These are phyloP conservation scores for Rutpela maculata DNA, from an alignment of 2,888 invertebrate genomes.

Conservation along the genomic window DNA sequence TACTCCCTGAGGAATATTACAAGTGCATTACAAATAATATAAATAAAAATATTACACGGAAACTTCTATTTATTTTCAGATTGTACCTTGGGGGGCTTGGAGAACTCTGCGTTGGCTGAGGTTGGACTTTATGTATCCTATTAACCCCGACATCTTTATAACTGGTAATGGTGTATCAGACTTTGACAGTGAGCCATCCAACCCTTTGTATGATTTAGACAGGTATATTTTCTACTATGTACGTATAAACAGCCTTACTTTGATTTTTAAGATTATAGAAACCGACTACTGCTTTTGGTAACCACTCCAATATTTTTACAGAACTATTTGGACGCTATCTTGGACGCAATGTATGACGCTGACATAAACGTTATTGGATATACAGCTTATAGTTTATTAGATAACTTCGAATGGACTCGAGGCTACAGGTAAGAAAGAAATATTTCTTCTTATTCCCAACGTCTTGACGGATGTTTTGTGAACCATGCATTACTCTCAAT, in stretches of 20 bases:
- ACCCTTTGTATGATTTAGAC: slow-evolving; percentile 11
- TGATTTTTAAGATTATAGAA: neutral
- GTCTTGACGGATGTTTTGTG: neutral
- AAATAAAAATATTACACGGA: too few species aligned
- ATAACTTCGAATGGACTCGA: slow-evolving; percentile 73
- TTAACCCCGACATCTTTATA: slow-evolving; percentile 77
- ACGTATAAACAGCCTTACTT: neutral
- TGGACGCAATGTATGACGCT: slow-evolving; percentile 68
- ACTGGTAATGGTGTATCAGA: slow-evolving; percentile 81
- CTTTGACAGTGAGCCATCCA: neutral
- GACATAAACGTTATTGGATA: slow-evolving; percentile 71
- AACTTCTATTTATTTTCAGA: slow-evolving; percentile 30
- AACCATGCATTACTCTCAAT: too few species aligned
- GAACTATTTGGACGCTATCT: slow-evolving; percentile 73
- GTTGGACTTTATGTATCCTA: slow-evolving; percentile 72
- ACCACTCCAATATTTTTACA: slow-evolving; percentile 17
- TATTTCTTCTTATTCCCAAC: neutral
- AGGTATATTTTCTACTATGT: slow-evolving; percentile 32
- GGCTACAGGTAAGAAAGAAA: slow-evolving; percentile 18
- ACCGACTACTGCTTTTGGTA: neutral
- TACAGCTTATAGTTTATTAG: slow-evolving; percentile 64
- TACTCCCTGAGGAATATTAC: too few species aligned
- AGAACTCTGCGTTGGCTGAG: slow-evolving; percentile 80
- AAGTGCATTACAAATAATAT: too few species aligned
- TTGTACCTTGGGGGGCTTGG: slow-evolving; percentile 81